A percentile compares a stretch with the other conserved stretches of the same genome.
These are phyloP conservation scores for Lordiphosa collinella DNA, from an alignment of 1,140 invertebrate species.

Conservation along the genomic window DNA sequence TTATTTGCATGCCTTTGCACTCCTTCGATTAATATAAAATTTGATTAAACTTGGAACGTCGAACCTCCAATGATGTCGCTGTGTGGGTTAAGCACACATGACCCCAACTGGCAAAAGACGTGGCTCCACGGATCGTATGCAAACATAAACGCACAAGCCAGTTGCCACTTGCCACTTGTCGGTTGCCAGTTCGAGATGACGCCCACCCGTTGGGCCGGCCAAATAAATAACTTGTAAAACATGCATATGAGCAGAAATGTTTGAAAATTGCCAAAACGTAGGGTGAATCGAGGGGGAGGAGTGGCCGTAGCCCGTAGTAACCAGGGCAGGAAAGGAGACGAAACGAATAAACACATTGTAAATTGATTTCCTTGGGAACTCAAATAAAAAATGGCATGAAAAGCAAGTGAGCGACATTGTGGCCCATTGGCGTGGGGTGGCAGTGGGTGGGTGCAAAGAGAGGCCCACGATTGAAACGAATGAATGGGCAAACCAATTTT, in stretches of 20 bases:
- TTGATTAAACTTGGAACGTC: constrained; percentile 71
- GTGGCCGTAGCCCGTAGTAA: constrained; percentile 46
- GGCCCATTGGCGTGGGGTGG: constrained; percentile 3
- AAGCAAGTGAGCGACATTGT: constrained; percentile 65
- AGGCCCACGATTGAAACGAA: constrained; percentile 64
- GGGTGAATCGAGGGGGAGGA: not conserved
- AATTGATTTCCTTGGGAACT: constrained; percentile 78
- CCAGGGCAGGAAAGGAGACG: constrained; percentile 32
- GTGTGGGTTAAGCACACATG: constrained; percentile 75
- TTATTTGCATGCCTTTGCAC: constrained; percentile 75
- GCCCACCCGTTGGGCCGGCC: constrained; percentile 32
- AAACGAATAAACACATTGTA: constrained; percentile 78
- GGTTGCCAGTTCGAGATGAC: constrained; percentile 13
- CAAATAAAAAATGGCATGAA: constrained; percentile 75
- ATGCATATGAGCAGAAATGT: constrained; percentile 78
- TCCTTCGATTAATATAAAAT: constrained; percentile 77
- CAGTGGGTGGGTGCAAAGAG: not conserved
- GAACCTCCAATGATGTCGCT: constrained; percentile 7
- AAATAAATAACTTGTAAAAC: constrained; percentile 78
- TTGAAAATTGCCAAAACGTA: constrained; percentile 66
- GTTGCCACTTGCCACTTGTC: constrained; percentile 4
- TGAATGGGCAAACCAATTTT: constrained; percentile 78
- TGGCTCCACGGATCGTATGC: constrained; percentile 27
- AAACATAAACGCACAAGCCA: constrained; percentile 42
- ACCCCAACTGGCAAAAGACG: constrained; percentile 53